Evolutionary conservation across 2,113 vertebrate species (phyloP).

Genomic region (Muntiacus muntjak): DNA sequence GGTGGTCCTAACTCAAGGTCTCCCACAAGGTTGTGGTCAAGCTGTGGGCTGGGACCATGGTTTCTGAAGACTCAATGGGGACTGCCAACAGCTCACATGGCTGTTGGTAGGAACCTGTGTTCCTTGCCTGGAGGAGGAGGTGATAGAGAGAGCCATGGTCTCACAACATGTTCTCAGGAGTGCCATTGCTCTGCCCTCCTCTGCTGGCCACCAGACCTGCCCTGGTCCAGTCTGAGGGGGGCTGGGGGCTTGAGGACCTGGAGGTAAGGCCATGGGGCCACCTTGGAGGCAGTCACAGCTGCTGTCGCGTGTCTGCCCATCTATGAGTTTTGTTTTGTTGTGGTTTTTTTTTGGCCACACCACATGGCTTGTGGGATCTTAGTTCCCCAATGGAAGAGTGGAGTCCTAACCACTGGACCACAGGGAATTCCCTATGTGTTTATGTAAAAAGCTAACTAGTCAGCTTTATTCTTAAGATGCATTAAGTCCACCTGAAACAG

Average conservation of each 20-base stretch:
- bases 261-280: fast-evolving
- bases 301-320: not conserved
- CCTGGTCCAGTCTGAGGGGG: not conserved
- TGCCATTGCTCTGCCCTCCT: not conserved
- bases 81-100: not conserved
- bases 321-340: not conserved
- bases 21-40: not conserved
- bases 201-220: not conserved
- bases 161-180: not conserved
- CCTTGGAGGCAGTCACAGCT: not conserved
- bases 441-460: not conserved
- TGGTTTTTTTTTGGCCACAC: not conserved
- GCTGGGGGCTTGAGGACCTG: not conserved
- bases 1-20: not conserved
- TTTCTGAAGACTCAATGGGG: not conserved
- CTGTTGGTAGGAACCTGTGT: not conserved
- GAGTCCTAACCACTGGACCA: not conserved
- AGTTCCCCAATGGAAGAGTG: not conserved
- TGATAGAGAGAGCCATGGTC: not conserved
- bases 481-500: not conserved
- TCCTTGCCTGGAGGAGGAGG: fast-evolving
- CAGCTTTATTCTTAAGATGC: not conserved
- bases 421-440: not conserved
- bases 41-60: not conserved
- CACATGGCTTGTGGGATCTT: not conserved